These are phyloP conservation scores for Meloidogyne exigua DNA, from an alignment of 1,140 invertebrate species.

Conservation along the genomic window DNA sequence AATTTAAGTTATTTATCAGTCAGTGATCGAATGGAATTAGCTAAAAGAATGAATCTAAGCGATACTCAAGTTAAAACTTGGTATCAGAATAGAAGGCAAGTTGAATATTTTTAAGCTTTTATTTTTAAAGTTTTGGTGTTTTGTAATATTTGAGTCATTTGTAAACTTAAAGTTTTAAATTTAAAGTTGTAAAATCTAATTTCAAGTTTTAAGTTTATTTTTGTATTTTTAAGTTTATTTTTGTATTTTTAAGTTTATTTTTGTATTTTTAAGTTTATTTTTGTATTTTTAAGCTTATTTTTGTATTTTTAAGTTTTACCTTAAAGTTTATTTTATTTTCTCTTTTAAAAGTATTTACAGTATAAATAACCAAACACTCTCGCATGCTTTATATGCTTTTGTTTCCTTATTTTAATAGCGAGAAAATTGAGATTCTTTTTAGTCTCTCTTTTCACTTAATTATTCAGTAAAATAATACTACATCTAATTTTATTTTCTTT, in stretches of 20 bases:
- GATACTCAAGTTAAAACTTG: constrained; percentile 99
- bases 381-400: background rate
- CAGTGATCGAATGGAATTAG: constrained; percentile 95
- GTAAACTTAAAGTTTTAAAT: too few species aligned
- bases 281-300: background rate
- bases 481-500: background rate
- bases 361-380: background rate
- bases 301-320: background rate
- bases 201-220: constrained; percentile 14
- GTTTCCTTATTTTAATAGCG: constrained; percentile 16
- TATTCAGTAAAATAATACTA: constrained; percentile 21
- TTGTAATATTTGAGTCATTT: too few species aligned
- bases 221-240: background rate
- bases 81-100: constrained; percentile 96
- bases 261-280: constrained; percentile 12
- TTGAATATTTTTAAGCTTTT: constrained; percentile 9
- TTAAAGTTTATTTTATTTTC: background rate
- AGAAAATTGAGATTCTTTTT: too few species aligned
- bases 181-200: constrained; percentile 64
- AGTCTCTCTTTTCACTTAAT: constrained; percentile 6
- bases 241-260: background rate
- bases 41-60: constrained; percentile 87
- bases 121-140: background rate
- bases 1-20: constrained; percentile 79
- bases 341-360: constrained; percentile 2